Evolutionary conservation across 2,113 vertebrate genomes (phyloP), one percentile per base, ranked within the genome.

Genomic region (Peromyscus californicus): DNA sequence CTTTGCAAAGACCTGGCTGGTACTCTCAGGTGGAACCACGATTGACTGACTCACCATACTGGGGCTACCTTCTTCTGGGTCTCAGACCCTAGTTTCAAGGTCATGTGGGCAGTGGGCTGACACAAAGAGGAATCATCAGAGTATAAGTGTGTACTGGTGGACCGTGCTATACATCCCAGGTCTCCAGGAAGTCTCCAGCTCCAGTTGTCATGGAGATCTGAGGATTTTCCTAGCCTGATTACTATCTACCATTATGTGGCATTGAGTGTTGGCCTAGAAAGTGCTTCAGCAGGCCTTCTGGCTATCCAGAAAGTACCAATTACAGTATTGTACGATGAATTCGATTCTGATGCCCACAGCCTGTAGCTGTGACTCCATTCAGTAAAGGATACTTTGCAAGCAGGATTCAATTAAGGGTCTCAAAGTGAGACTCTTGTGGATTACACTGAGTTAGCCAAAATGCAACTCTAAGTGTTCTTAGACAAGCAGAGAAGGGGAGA

Each of bases 61-160:
- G 16, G 51, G 22, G 17, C 15, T 42, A 0, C 21, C 45, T 26
- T 63, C n/a, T 57, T 22, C 51, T 15, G 5, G 22, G 19, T 21
- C 24, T 11, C 15, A 24, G 9, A n/a, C 19, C 51, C 42, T 24
- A n/a, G 21, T 29, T 57, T 69, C 13, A 36, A 65, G 31, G 22
- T 45, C 36, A 39, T 31, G 1, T 1, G 0, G 16, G 10, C 42
- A 22, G 45, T 5, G 3, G 45, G 65, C 31, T 26, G 11, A n/a
- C 29, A 21, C 33, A 51, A n/a, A 26, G 0, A 24, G 33, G 85
- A 10, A 54, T 36, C 31, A 15, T 36, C 39, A 48, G 33, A 69
- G 5, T 26, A 36, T 1, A 51, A 3, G 1, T 22, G 19, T 13
- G 36, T 13, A 57, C 13, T 5, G 1, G 31, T 8, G 1, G 33